Conservation (phyloP, 2,888 invertebrate species). For the Brassicogethes aeneus region DNA sequence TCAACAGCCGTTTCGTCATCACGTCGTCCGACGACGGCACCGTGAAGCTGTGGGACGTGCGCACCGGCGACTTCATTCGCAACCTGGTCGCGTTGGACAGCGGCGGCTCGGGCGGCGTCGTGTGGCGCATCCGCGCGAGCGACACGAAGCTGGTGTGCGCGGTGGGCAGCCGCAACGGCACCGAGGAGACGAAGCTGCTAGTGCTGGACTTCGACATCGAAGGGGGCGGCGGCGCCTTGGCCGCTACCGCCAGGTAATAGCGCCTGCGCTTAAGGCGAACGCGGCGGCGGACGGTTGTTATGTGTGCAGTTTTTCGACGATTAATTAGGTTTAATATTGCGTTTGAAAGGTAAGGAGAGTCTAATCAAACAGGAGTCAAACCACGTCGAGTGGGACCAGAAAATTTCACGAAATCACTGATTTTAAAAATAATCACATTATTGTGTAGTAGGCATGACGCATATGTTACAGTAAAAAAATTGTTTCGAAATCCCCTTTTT, state of each 20-base stretch:
- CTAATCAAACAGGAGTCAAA: too few species aligned
- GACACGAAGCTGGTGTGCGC: constrained; percentile 97
- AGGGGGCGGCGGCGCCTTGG: constrained; percentile 3
- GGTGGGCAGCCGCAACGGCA: constrained; percentile 96
- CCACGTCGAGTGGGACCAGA: too few species aligned
- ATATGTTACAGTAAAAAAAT: too few species aligned
- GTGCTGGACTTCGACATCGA: constrained; percentile 95
- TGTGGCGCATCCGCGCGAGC: constrained; percentile 94
- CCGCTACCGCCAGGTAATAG: constrained; percentile 17
- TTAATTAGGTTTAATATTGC: too few species aligned
- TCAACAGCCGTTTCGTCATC: constrained; percentile 94
- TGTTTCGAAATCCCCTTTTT: too few species aligned
- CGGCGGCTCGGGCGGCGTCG: constrained; percentile 96
- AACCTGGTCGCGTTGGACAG: constrained; percentile 90
- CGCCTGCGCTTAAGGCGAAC: neutral
- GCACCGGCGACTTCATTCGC: constrained; percentile 91
- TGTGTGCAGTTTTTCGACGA: too few species aligned
- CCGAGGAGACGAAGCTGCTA: constrained; percentile 96
- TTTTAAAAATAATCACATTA: too few species aligned
- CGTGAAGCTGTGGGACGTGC: constrained; percentile 97
- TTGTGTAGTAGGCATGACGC: too few species aligned
- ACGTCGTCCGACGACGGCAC: constrained; percentile 99
- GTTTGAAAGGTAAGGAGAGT: too few species aligned
- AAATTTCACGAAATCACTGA: too few species aligned
- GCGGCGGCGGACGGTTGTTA: neutral